Evolutionary conservation across 2,797 vertebrate genomes (phyloP).

Genomic region (Leucoraja ocellata): DNA sequence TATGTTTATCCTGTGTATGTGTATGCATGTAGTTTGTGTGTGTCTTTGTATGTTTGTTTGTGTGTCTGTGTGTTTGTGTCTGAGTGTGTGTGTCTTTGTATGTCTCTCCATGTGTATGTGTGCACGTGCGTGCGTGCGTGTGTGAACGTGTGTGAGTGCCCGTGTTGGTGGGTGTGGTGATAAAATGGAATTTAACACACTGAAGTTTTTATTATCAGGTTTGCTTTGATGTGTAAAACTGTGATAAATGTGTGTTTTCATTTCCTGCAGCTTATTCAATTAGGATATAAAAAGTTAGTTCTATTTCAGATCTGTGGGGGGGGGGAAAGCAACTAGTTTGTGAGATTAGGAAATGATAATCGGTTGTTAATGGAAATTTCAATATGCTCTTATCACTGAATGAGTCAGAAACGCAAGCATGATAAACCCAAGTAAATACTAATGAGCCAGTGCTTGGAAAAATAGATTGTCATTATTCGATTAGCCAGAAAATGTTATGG

Average conservation of each 20-base stretch:
- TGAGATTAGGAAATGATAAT: not conserved
- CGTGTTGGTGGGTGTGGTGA: too few species aligned
- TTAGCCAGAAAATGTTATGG: not conserved
- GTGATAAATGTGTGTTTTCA: constrained; percentile 23
- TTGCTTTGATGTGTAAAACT: not conserved
- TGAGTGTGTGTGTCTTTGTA: too few species aligned
- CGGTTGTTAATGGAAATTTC: not conserved
- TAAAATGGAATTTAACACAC: not conserved
- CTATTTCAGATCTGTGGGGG: not conserved
- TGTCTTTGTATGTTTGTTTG: too few species aligned
- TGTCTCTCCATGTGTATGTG: too few species aligned
- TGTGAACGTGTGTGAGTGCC: too few species aligned
- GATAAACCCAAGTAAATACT: not conserved
- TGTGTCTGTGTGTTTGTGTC: not conserved
- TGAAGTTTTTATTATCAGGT: not conserved
- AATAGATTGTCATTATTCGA: not conserved
- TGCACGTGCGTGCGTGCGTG: not conserved
- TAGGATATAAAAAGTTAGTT: not conserved
- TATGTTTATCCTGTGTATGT: not conserved
- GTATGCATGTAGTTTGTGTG: not conserved
- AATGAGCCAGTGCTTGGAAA: not conserved
- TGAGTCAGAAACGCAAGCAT: not conserved
- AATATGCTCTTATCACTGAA: not conserved
- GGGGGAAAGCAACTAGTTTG: not conserved
- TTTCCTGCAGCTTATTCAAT: not conserved